Base-by-base conservation (phyloP, 2,113 vertebrate genomes). In the Toxotes chatareus region DNA sequence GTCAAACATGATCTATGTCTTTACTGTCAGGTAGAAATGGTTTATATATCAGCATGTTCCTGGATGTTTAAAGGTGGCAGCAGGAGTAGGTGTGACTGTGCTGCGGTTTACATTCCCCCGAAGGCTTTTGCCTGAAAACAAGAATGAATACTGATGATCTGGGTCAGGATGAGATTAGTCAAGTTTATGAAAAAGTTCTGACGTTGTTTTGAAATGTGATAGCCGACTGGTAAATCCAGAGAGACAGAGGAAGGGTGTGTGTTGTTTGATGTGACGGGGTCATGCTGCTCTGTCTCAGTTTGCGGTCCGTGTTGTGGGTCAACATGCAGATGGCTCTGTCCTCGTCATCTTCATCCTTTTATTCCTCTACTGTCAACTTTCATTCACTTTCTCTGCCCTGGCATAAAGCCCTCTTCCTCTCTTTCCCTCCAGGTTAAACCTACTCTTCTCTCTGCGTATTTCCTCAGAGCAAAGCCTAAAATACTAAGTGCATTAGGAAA, bases 191-290 rank as follows among this genome's bases (percentile, higher is more conserved):
- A 47, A 88, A 78, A 21, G 44, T 38, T 80, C 57, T 53, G 65
- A 57, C 1, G 32, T 4, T 69, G 80, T 86, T 84, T 76, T 66
- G 74, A 82, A 66, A 84, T 19, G 59, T 46, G 82, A 64, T 31
- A 34, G 64, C 5, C 5, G 42, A 70, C 53, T 2, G 14, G 27
- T 27, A 27, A 27, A 27, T 27, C 27, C 27, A 27, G 55, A 44
- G 27, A 40, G 23, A 46, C 21, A 36, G 36, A 36, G 36, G 27
- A 27, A 27, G 27, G 27, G 27, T 27, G 27, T 27, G 27, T 27
- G 27, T 27, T 36, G 36, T 36, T 36, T 36, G 56, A 69, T 7
- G 14, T 21, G 31, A n/a, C 42, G 47, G 36, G 36, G 36, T 36
- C 36, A 36, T 2, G 6, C 36, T 36, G 36, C 36, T 36, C 36